These are phyloP conservation scores for Lasioglossum leucozonium DNA, from an alignment of 2,888 invertebrate genomes.

Conservation along the genomic window DNA sequence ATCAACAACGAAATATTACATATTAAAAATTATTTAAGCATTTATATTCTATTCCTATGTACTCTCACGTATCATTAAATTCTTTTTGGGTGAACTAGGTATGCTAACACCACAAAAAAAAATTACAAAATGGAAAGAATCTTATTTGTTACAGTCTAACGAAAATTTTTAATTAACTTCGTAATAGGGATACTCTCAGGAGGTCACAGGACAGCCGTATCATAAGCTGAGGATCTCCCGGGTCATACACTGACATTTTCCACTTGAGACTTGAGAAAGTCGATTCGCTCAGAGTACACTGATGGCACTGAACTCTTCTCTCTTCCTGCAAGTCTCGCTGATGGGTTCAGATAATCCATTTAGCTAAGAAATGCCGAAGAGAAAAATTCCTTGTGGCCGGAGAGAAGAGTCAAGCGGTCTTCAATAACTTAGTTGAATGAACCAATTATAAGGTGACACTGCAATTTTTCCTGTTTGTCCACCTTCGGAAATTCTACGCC, in stretches of 20 bases:
- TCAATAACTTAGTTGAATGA: neutral
- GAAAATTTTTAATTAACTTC: neutral
- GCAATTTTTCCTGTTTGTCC: neutral
- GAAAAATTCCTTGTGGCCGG: neutral
- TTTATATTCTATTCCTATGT: neutral
- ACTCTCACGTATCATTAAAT: neutral
- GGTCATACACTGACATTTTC: conserved; percentile 3
- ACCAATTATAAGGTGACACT: conserved; percentile 5
- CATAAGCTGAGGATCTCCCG: neutral
- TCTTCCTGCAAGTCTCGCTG: neutral
- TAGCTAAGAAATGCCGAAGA: conserved; percentile 11
- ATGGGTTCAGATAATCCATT: conserved; percentile 11
- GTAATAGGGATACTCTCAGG: neutral
- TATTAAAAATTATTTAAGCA: neutral
- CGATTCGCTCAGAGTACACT: conserved; percentile 6
- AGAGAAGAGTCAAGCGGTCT: neutral
- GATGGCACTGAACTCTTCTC: neutral
- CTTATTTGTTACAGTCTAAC: neutral
- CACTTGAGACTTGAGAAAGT: conserved; percentile 3
- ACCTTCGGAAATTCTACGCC: neutral
- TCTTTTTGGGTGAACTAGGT: neutral
- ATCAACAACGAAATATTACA: too few relatives aligned
- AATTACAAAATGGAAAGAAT: neutral
- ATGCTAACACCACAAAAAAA: neutral
- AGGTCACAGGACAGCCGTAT: neutral